Evolutionary conservation across 2,888 invertebrate genomes (phyloP).

Genomic region (Eupsilia transversa): DNA sequence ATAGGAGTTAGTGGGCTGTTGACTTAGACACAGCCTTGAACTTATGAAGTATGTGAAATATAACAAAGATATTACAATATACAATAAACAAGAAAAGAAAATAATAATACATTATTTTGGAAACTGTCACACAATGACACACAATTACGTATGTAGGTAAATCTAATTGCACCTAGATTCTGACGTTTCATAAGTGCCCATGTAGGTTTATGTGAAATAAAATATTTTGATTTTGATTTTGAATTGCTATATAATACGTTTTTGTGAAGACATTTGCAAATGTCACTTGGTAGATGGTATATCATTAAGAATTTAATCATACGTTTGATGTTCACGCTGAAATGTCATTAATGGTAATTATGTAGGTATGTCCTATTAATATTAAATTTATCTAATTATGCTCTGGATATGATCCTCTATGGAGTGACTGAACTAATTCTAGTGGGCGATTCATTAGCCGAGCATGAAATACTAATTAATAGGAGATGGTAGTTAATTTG

Average conservation of each 20-base stretch:
- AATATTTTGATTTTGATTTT: no score
- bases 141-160: slow-evolving; percentile 1
- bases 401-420: slow-evolving; percentile 23
- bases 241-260: no score
- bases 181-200: no score
- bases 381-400: slow-evolving; percentile 48
- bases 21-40: no score
- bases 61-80: no score
- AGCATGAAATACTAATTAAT: slow-evolving; percentile 41
- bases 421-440: slow-evolving; percentile 31
- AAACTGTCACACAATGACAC: neutral
- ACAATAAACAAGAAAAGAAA: neutral
- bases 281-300: neutral
- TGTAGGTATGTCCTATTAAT: slow-evolving; percentile 25
- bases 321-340: neutral
- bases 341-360: neutral
- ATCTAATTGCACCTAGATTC: no score
- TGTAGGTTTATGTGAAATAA: no score
- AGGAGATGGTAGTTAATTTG: slow-evolving; percentile 4
- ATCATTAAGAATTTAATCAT: slow-evolving; percentile 10
- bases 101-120: neutral
- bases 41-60: no score
- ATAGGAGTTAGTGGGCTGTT: no score
- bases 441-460: slow-evolving; percentile 22
- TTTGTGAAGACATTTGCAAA: slow-evolving; percentile 16